Base-by-base conservation (phyloP, 2,888 invertebrate genomes). In the Ethmia dodecea region DNA sequence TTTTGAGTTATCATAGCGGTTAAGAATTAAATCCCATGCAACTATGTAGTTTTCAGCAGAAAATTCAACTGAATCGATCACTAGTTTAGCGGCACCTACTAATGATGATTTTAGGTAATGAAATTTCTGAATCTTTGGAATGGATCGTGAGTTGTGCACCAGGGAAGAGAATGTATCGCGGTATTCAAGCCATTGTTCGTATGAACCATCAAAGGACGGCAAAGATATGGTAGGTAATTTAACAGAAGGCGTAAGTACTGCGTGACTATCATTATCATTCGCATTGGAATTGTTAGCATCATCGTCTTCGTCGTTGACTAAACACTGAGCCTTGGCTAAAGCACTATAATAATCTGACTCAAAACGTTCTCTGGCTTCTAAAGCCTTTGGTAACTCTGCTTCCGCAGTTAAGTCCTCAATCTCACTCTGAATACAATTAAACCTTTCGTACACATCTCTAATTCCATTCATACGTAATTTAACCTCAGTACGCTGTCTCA, bases 71-170 rank as follows among this genome's bases (percentile, higher is more conserved):
- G 13, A 10, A 6, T n/a, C 5, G 5, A 34, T 28, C 8, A 34
- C 13, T 9, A n/a, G 22, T 16, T 14, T 14, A 2, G 34, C 28
- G 8, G n/a, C 12, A n/a, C 34, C 34, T 3, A 13, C 12, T n/a
- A 34, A 11, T 4, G 13, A 28, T 2, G 34, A 14, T 6, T 11
- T 27, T 24, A 34, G 12, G 12, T 34, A 34, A 14, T 34, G 34
- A 14, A 28, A 34, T 24, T 34, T 34, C 10, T 34, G 34, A 11
- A 34, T 34, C 3, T 28, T 13, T 13, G 13, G 5, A 6, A 28
- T 12, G 28, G 13, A 13, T 13, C 13, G 3, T 13, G 12, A 1
- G 5, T 28, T 13, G 13, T 28, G 28, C 6, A 28, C n/a, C 5
- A 28, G 28, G 11, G 27, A 27, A 4, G 5, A 4, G 12, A 27